Evolutionary conservation across 1,140 invertebrate species (phyloP).

Genomic region (Panagrolaimus sp.): DNA sequence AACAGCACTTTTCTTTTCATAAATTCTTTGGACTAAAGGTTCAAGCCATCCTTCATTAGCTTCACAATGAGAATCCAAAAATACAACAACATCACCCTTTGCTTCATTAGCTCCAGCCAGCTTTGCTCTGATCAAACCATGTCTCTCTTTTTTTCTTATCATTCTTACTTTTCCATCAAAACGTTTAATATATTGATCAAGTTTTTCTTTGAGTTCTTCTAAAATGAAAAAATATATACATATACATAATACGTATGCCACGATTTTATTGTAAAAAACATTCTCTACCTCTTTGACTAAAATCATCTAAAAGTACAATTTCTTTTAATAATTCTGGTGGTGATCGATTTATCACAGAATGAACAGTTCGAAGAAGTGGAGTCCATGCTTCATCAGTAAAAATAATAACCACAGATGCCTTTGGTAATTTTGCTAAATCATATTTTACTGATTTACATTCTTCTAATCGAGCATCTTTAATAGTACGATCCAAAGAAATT

Average conservation of each 20-base stretch:
- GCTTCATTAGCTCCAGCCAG: constrained; percentile 73
- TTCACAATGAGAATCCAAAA: constrained; percentile 93
- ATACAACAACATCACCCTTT: constrained; percentile 76
- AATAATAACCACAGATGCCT: constrained; percentile 71
- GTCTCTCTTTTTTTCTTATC: constrained; percentile 69
- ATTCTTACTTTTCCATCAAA: constrained; percentile 65
- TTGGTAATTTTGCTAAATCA: constrained; percentile 26
- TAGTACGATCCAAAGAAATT: constrained; percentile 37
- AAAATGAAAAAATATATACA: constrained; percentile 25
- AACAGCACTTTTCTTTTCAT: constrained; percentile 71
- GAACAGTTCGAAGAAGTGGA: constrained; percentile 74
- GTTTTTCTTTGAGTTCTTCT: constrained; percentile 69
- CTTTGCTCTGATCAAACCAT: constrained; percentile 77
- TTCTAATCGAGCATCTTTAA: constrained; percentile 30
- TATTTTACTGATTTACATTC: constrained; percentile 37
- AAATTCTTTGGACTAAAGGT: constrained; percentile 75
- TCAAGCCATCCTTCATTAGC: constrained; percentile 75
- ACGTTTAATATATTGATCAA: constrained; percentile 69
- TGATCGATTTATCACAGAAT: constrained; percentile 77
- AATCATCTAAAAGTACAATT: constrained; percentile 82
- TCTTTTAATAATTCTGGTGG: constrained; percentile 69
- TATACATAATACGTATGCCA: no score
- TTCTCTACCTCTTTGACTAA: constrained; percentile 69
- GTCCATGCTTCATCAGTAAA: constrained; percentile 84
- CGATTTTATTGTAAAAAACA: neutral